phyloP scores from a whole-genome alignment of 1,140 invertebrate species.

The Euura lappo region DNA sequence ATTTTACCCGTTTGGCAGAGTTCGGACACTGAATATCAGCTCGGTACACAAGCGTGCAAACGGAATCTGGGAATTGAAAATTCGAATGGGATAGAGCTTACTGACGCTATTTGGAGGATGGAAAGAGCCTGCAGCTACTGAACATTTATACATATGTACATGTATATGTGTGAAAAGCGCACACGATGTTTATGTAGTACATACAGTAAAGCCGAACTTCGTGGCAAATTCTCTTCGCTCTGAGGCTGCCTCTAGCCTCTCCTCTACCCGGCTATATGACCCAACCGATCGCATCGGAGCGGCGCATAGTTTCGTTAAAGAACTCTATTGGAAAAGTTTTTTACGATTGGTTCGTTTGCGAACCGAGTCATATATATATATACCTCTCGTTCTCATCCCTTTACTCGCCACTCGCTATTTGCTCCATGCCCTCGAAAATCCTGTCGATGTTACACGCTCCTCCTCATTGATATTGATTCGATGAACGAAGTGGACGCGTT shows the following conservation, averaged over 20 bases:
- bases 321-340: slow-evolving; percentile 39
- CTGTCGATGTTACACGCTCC: not conserved
- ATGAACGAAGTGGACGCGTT: not conserved
- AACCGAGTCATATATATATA: slow-evolving; percentile 8
- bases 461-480: not conserved
- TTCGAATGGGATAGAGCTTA: not conserved
- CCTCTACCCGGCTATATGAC: no score
- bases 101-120: not conserved
- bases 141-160: not conserved
- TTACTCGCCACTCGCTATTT: not conserved
- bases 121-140: not conserved
- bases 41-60: not conserved
- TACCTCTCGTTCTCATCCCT: not conserved
- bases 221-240: no score
- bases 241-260: no score
- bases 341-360: slow-evolving; percentile 35
- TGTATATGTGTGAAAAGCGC: not conserved
- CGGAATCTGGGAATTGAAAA: slow-evolving; percentile 6
- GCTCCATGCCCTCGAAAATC: not conserved
- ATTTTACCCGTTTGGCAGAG: no score
- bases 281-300: no score
- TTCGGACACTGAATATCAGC: not conserved
- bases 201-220: no score
- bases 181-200: no score
- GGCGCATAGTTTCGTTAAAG: slow-evolving; percentile 27